Percentiles rank a stretch among this genome's conserved stretches.
Conservation (phyloP, 2,888 invertebrate species). For the Platycheirus rosarum region DNA sequence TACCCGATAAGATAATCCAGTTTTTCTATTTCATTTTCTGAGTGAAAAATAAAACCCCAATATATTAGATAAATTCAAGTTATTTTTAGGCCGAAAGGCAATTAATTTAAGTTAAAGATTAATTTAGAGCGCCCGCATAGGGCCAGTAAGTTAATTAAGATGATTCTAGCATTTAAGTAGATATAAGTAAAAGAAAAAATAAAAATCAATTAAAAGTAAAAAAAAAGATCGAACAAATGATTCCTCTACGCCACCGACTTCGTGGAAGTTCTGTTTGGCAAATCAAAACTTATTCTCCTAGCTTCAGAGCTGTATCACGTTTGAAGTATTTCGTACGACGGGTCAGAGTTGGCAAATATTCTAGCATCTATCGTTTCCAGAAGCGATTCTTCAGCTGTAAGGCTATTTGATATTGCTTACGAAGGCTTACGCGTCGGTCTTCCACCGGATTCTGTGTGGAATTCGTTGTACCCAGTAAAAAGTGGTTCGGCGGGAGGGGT, state of each 20-base stretch:
- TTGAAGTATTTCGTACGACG: conserved; percentile 49
- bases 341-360: conserved; percentile 63
- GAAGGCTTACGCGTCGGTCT: background rate
- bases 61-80: no score
- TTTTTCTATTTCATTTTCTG: no score
- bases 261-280: conserved; percentile 51
- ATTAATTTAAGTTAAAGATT: no score
- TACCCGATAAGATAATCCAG: no score
- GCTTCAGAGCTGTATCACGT: conserved; percentile 25
- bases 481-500: conserved; percentile 24
- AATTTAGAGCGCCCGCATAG: no score
- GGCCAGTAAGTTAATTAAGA: no score
- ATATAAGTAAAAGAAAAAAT: no score
- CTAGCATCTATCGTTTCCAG: conserved; percentile 52
- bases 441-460: conserved; percentile 27
- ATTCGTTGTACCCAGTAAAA: conserved; percentile 25
- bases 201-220: no score
- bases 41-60: no score
- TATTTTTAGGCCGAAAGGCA: no score
- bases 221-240: no score
- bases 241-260: conserved; percentile 51
- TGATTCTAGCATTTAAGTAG: no score
- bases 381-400: conserved; percentile 29
- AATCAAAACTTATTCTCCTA: conserved; percentile 56
- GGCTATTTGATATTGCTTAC: conserved; percentile 9